A percentile compares a stretch with the other conserved stretches of the same genome.
phyloP scores from a whole-genome alignment of 2,797 vertebrate species.

The Saxicola maurus region DNA sequence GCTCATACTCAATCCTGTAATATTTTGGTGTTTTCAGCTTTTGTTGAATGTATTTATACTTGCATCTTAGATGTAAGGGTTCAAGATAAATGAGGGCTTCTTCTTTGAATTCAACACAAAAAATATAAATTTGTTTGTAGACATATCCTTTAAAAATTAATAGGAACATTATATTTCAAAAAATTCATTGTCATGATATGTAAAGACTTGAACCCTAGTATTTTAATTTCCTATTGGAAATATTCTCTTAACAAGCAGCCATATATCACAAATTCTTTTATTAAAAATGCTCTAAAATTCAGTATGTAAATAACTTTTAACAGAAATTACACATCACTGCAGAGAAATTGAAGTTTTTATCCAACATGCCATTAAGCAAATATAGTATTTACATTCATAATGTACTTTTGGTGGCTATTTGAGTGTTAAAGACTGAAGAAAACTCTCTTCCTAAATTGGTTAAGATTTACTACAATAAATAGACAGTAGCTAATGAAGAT shows the following conservation, averaged over 20 bases:
- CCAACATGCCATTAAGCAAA: fast-evolving
- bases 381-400: background rate
- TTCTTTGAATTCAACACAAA: background rate
- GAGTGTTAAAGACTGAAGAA: background rate
- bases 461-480: conserved; percentile 9
- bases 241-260: background rate
- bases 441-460: background rate
- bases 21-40: background rate
- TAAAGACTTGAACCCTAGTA: background rate
- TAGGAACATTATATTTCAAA: background rate
- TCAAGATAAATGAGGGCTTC: background rate
- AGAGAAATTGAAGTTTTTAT: background rate
- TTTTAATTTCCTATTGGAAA: background rate
- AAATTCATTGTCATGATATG: background rate
- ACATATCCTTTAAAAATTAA: background rate
- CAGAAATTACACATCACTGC: background rate
- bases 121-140: background rate
- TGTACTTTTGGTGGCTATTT: background rate
- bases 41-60: background rate
- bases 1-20: background rate
- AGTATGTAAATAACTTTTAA: background rate
- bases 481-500: background rate
- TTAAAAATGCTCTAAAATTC: background rate
- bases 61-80: background rate
- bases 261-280: background rate